Conservation (phyloP, 1,140 invertebrate genomes). For the Varroa destructor region DNA sequence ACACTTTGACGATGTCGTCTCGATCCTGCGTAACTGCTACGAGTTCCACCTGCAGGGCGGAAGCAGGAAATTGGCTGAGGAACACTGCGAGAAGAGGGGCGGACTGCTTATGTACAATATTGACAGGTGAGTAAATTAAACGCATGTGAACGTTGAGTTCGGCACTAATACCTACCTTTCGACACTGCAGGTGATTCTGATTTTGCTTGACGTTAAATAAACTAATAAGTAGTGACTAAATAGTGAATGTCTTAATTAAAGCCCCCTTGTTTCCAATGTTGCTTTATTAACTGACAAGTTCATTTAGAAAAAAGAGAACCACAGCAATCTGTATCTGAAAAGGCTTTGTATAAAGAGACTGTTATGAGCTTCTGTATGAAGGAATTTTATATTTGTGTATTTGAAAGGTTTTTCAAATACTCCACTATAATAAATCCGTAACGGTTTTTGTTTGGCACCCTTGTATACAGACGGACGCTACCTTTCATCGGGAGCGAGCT, state of each 20-base stretch:
- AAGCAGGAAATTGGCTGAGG: constrained; percentile 60
- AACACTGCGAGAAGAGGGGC: constrained; percentile 49
- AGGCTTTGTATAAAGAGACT: too few relatives aligned
- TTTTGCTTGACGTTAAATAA: background rate
- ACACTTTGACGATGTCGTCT: constrained; percentile 44
- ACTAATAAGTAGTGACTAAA: too few relatives aligned
- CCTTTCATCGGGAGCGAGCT: constrained; percentile 24
- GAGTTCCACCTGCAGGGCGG: constrained; percentile 59
- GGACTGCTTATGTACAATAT: constrained; percentile 66
- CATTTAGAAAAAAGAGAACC: too few relatives aligned
- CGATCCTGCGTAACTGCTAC: constrained; percentile 72
- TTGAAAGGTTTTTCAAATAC: too few relatives aligned
- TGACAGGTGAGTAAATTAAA: constrained; percentile 37
- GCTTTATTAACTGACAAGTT: too few relatives aligned
- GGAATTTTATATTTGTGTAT: too few relatives aligned
- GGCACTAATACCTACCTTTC: background rate
- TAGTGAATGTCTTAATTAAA: too few relatives aligned
- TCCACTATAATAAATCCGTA: too few relatives aligned
- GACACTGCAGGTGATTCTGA: background rate
- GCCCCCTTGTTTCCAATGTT: too few relatives aligned
- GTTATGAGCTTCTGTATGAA: too few relatives aligned
- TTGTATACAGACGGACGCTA: constrained; percentile 16
- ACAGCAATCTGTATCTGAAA: too few relatives aligned
- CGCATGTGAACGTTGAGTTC: background rate
- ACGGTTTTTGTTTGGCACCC: too few relatives aligned